Evolutionary conservation across 2,797 vertebrate genomes (phyloP).

Genomic region (Myotis daubentonii): DNA sequence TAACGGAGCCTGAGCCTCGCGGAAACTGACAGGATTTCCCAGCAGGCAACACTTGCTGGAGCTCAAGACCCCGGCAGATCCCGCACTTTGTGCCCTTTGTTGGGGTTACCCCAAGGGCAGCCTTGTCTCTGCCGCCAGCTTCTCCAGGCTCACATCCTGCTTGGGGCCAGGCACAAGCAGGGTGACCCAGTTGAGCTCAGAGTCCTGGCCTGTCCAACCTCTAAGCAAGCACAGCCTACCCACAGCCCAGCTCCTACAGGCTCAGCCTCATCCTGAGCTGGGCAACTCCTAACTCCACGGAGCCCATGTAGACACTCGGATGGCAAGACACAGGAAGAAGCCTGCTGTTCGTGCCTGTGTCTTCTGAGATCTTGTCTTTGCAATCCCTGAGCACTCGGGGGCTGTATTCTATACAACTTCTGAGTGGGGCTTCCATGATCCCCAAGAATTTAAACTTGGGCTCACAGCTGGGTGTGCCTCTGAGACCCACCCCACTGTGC

Average conservation of each 20-base stretch:
- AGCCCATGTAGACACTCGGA: neutral
- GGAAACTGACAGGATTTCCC: neutral
- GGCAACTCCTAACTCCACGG: fast-evolving
- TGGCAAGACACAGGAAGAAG: neutral
- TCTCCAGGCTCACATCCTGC: neutral
- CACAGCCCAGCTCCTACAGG: neutral
- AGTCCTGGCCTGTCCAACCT: neutral
- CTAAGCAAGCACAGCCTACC: neutral
- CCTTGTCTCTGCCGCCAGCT: fast-evolving
- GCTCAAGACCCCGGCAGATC: neutral
- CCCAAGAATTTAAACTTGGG: neutral
- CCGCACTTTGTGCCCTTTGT: neutral
- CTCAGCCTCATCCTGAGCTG: neutral
- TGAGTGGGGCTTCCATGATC: neutral
- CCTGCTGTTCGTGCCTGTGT: fast-evolving
- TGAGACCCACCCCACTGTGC: neutral
- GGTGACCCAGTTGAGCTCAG: too few relatives aligned
- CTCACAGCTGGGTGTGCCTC: neutral
- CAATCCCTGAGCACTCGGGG: neutral
- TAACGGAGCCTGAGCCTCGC: too few relatives aligned
- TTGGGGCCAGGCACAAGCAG: neutral
- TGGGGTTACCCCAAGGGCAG: neutral
- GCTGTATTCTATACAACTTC: neutral
- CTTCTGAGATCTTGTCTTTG: neutral
- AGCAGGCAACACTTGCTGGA: constrained; percentile 31